Evolutionary conservation across 2,888 invertebrate genomes (phyloP).

Genomic region (Phyllotreta striolata): DNA sequence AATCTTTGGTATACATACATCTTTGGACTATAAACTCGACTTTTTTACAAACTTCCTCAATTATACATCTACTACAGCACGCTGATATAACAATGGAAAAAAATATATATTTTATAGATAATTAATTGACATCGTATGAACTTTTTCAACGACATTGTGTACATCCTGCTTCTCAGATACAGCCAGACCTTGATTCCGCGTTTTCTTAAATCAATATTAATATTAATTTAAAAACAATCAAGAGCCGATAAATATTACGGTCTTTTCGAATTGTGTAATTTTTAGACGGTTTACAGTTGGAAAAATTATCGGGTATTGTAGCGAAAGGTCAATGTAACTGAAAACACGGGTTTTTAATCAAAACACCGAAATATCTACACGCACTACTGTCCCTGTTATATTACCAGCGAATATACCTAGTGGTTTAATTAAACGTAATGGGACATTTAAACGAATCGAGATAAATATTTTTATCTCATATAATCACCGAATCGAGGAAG

Average conservation of each 20-base stretch:
- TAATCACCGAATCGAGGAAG: too few relatives aligned
- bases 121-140: constrained; percentile 16
- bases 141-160: constrained; percentile 19
- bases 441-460: too few relatives aligned
- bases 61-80: too few relatives aligned
- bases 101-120: constrained; percentile 12
- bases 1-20: too few relatives aligned
- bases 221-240: constrained; percentile 22
- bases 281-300: constrained; percentile 3
- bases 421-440: too few relatives aligned
- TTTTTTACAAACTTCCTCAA: too few relatives aligned
- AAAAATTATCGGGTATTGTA: constrained; percentile 20
- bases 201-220: constrained; percentile 20
- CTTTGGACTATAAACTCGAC: too few relatives aligned
- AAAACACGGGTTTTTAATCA: constrained; percentile 25
- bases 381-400: too few relatives aligned
- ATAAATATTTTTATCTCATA: too few relatives aligned
- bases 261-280: constrained; percentile 17
- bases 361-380: constrained; percentile 8
- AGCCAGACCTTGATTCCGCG: constrained; percentile 17
- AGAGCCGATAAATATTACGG: background rate
- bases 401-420: too few relatives aligned
- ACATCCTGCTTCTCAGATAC: constrained; percentile 20
- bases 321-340: constrained; percentile 28
- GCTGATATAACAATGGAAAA: constrained; percentile 16